These are phyloP conservation scores for Anarsia innoxiella DNA, from an alignment of 2,888 invertebrate species.

Conservation along the genomic window DNA sequence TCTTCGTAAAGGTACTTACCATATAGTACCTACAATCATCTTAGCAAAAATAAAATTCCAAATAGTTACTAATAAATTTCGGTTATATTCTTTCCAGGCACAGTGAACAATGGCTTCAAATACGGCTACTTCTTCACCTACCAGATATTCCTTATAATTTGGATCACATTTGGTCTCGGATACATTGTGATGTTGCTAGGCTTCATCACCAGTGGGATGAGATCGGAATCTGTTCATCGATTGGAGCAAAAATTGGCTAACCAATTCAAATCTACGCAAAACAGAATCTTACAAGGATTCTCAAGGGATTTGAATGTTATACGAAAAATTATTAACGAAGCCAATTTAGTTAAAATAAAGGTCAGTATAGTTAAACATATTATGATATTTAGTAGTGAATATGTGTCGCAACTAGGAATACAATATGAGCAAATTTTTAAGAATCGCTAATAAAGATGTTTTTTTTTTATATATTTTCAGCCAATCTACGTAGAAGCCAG, in stretches of 20 bases:
- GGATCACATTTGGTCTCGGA: constrained; percentile 94
- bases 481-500: constrained; percentile 83
- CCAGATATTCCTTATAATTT: constrained; percentile 86
- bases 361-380: constrained; percentile 54
- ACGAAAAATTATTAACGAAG: constrained; percentile 85
- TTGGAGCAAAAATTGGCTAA: constrained; percentile 85
- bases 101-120: constrained; percentile 64
- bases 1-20: no score
- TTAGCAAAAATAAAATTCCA: background rate
- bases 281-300: constrained; percentile 84
- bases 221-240: constrained; percentile 82
- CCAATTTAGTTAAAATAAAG: constrained; percentile 88
- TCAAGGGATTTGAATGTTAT: constrained; percentile 84
- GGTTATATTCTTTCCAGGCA: constrained; percentile 47
- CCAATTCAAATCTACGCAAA: constrained; percentile 86
- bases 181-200: constrained; percentile 93
- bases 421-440: no score
- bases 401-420: no score
- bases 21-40: no score
- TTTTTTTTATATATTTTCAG: constrained; percentile 52
- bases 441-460: no score
- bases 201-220: constrained; percentile 85
- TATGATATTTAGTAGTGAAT: no score
- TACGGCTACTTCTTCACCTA: constrained; percentile 82
- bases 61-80: background rate